Evolutionary conservation across 2,113 vertebrate species (phyloP).

Genomic region (Urocolius indicus): DNA sequence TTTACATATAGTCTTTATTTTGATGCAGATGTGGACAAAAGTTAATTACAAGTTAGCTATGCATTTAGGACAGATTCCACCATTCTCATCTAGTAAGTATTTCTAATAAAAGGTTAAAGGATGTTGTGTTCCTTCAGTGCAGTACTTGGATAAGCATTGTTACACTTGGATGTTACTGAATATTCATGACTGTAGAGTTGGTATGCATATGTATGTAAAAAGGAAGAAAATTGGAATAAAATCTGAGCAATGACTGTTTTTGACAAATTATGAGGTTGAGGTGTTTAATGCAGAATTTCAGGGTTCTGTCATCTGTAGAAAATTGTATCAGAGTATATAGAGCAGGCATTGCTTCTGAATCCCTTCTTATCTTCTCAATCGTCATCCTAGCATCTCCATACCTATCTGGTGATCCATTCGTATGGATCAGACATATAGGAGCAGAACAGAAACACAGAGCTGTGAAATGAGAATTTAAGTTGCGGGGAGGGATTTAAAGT

Average conservation of each 20-base stretch:
- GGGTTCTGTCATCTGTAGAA: neutral
- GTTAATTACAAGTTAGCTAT: neutral
- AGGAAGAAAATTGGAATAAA: neutral
- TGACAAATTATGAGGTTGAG: neutral
- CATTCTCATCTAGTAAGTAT: neutral
- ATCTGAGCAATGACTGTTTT: neutral
- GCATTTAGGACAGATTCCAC: neutral
- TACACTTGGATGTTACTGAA: neutral
- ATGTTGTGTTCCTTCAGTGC: neutral
- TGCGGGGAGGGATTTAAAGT: neutral
- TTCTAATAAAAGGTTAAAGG: neutral
- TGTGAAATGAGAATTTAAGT: neutral
- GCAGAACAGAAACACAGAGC: neutral
- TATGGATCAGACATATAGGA: neutral
- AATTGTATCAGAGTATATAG: neutral
- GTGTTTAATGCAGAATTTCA: neutral
- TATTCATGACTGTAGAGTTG: conserved; percentile 17
- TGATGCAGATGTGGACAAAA: neutral
- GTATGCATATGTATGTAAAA: conserved; percentile 4
- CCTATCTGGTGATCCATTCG: neutral
- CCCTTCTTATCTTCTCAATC: neutral
- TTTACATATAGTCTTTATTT: neutral
- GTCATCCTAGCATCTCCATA: neutral
- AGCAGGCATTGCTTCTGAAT: neutral
- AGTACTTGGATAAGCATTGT: neutral